Percentiles rank a stretch among this genome's conserved stretches.
Evolutionary conservation across 1,140 invertebrate species (phyloP).

Genomic region (Psix sp.): DNA sequence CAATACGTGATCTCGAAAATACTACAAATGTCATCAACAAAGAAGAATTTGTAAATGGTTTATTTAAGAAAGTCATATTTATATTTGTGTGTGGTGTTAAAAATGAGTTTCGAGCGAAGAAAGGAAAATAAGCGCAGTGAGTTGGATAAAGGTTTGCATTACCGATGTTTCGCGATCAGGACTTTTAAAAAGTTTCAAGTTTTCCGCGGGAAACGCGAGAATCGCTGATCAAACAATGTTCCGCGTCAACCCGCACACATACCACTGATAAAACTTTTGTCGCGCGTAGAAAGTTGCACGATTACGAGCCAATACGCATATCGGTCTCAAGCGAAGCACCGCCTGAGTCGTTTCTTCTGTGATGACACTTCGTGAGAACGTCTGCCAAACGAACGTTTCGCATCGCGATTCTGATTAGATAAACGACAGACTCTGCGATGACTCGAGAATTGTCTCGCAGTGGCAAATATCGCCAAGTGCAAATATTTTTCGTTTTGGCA

Average conservation of each 20-base stretch:
- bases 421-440: slow-evolving; percentile 32
- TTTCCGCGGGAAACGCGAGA: slow-evolving; percentile 1
- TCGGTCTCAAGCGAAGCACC: slow-evolving; percentile 9
- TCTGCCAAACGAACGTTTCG: slow-evolving; percentile 43
- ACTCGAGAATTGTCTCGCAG: slow-evolving; percentile 13
- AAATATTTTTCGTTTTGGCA: slow-evolving; percentile 43
- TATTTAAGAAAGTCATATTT: too few relatives aligned
- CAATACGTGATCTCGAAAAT: too few relatives aligned
- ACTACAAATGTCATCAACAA: too few relatives aligned
- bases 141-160: not conserved
- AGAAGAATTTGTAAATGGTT: too few relatives aligned
- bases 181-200: not conserved
- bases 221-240: slow-evolving; percentile 22
- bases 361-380: slow-evolving; percentile 25
- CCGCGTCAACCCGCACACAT: slow-evolving; percentile 23
- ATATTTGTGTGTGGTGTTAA: too few relatives aligned
- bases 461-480: slow-evolving; percentile 9
- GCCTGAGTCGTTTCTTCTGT: slow-evolving; percentile 24
- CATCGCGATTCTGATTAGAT: slow-evolving; percentile 43
- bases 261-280: slow-evolving; percentile 42
- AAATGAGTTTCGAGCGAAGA: too few relatives aligned
- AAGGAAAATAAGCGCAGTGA: too few relatives aligned
- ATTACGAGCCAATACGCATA: slow-evolving; percentile 26
- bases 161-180: not conserved
- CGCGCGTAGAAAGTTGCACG: slow-evolving; percentile 25